Base-by-base conservation (phyloP, 2,888 invertebrate species). In the Apantesis nais region DNA sequence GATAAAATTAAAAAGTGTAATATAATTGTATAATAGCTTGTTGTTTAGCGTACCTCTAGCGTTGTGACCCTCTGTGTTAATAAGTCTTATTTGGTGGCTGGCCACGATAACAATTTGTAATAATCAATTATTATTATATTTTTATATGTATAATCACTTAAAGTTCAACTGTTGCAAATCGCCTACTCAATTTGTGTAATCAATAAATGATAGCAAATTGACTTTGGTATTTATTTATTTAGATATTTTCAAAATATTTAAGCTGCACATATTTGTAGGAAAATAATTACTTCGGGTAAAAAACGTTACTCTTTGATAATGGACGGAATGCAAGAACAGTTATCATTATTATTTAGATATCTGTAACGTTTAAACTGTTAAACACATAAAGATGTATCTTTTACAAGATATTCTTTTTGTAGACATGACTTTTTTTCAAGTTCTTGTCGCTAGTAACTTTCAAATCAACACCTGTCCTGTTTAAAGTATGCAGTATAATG, bases 181-280 rank as follows among this genome's bases (percentile, higher is more conserved):
- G 88, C 86, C 87, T 90, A 85, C 88, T 91, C 94, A 93, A 94
- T 94, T 94, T 94, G 94, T 93, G 83, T 92, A 90, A 92, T 94
- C 93, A 94, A 94, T 94, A 94, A 94, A 94, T 88, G 88, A 92
- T 93, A 90, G 88, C 94, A 94, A 93, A 94, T 94, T 94, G 94
- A 78, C 71, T 82, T 76, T 82, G 74, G 80, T 82, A 74, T 82
- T 82, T 78, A 76, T 37, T 58, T 31, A 52, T 65, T 48, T 60
- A 60, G n/a, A 48, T 4, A 44, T 64, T 1, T 41, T 7, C 25
- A 44, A 48, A 44, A 25, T 63, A 19, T 29, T 48, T 44, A 48
- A 48, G 41, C 0, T 8, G 16, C 44, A 44, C 64, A 64, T 44
- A 44, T 48, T 64, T 48, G 11, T 52, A 12, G 11, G n/a, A 55